Evolutionary conservation across 1,140 invertebrate species (phyloP).

Genomic region (Plodia interpunctella): DNA sequence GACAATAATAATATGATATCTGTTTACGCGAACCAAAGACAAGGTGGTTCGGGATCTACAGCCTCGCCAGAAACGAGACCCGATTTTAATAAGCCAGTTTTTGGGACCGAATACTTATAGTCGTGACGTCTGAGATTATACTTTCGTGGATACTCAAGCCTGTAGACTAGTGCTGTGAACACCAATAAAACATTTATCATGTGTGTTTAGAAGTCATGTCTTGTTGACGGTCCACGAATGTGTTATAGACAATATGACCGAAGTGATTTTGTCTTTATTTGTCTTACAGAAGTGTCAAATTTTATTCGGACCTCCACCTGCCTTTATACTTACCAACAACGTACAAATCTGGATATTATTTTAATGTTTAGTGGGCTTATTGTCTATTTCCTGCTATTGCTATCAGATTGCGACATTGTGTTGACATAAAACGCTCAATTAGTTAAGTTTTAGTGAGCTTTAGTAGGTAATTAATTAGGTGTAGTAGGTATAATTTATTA

Average conservation of each 20-base stretch:
- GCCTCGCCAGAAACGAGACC: not conserved
- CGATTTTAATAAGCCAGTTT: not conserved
- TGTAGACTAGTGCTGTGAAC: too few relatives aligned
- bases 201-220: too few relatives aligned
- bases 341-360: not conserved
- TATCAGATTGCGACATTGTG: not conserved
- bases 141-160: too few relatives aligned
- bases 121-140: not conserved
- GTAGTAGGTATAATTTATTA: not conserved
- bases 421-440: not conserved
- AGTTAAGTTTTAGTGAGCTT: constrained; percentile 3
- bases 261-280: not conserved
- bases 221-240: too few relatives aligned
- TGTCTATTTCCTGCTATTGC: not conserved
- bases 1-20: constrained; percentile 9
- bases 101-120: not conserved
- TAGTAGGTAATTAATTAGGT: not conserved
- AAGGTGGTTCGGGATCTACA: constrained; percentile 2
- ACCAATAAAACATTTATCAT: too few relatives aligned
- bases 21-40: constrained; percentile 5
- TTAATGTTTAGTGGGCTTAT: not conserved
- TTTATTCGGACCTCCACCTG: not conserved
- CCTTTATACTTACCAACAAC: not conserved
- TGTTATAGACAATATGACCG: too few relatives aligned
- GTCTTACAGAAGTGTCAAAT: not conserved